A percentile compares a stretch with the other conserved stretches of the same genome.
phyloP scores from a whole-genome alignment of 2,113 vertebrate species.

The Haemorhous mexicanus region DNA sequence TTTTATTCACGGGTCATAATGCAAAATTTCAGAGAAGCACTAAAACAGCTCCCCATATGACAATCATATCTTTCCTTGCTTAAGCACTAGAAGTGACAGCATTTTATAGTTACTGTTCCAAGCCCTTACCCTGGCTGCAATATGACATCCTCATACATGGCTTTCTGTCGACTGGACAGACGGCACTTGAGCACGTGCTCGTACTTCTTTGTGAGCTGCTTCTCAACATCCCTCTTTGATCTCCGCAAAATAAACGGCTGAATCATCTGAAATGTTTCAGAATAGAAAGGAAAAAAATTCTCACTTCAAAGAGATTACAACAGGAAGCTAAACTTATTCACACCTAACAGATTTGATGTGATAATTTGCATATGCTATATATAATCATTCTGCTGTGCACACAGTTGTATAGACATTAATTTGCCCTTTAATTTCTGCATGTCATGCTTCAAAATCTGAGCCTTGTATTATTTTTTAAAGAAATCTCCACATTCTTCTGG shows the following conservation, averaged over 20 bases:
- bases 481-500: background rate
- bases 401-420: background rate
- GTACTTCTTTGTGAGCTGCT: conserved; percentile 90
- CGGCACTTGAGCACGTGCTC: conserved; percentile 92
- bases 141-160: conserved; percentile 91
- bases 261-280: conserved; percentile 79
- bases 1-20: background rate
- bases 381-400: background rate
- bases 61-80: background rate
- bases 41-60: background rate
- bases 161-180: conserved; percentile 87
- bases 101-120: background rate
- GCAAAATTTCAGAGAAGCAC: background rate
- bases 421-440: background rate
- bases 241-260: conserved; percentile 91
- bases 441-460: background rate
- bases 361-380: background rate
- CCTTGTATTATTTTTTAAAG: background rate
- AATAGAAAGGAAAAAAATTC: background rate
- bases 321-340: background rate
- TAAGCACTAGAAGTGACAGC: background rate
- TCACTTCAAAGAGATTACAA: conserved; percentile 7
- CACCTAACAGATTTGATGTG: background rate
- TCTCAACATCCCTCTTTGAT: conserved; percentile 91
- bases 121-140: conserved; percentile 80